Base-by-base conservation (phyloP, 2,797 vertebrate species). In the Cyclura pinguis region DNA sequence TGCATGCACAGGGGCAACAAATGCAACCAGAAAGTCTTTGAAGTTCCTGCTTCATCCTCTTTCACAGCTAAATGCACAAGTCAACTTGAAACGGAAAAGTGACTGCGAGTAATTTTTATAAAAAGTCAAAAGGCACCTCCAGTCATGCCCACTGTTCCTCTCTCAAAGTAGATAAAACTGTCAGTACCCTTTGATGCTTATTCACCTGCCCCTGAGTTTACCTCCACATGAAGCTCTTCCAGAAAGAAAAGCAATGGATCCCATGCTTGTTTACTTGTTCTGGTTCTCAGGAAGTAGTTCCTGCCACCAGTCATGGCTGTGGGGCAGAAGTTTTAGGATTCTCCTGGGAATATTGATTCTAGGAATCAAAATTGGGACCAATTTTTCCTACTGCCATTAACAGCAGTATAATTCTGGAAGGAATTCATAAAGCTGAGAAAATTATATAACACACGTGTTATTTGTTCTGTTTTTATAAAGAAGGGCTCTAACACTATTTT, bases 401-500 rank as follows among this genome's bases (percentile, higher is more conserved):
- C 20, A 77, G 38, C 38, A 27, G 76, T 22, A 47, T 47, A 77
- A 77, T 47, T 77, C 20, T 22, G 20, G 42, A 35, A 74, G n/a
- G 24, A 38, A 32, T 10, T 69, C 67, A 69, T 69, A 69, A 69
- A 69, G 29, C 67, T 32, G 67, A 69, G 27, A 9, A 69, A 69
- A 69, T 69, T 69, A 69, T 69, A 29, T 9, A 67, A 69, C 67
- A 32, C 29, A 69, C 32, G 32, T 69, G 29, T 69, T 29, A 29
- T 69, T 29, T 29, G 27, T 69, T 69, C 67, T 69, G 64, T 27
- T n/a, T 73, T 73, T 73, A 38, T 74, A 38, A 38, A 16, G n/a
- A 74, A 74, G 35, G n/a, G 42, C 18, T 27, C 6, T 38, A 82
- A 93, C 91, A 87, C 91, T 57, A 69, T 78, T 83, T 64, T 93